These are phyloP conservation scores for Magallana ariakensis DNA, from an alignment of 1,140 invertebrate genomes.

Conservation along the genomic window DNA sequence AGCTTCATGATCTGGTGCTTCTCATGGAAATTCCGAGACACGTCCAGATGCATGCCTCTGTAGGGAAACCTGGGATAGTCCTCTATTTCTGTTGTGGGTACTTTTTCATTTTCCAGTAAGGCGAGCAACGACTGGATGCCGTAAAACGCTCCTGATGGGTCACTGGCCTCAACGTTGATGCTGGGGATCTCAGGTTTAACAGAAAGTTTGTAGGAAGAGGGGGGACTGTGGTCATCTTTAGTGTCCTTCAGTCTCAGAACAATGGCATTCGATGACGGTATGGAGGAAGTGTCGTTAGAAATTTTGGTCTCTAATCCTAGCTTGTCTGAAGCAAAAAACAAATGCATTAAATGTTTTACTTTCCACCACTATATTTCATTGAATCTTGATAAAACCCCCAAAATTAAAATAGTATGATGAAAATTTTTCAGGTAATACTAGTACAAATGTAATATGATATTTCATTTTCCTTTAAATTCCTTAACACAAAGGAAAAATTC, in stretches of 20 bases:
- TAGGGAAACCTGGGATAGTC: constrained; percentile 69
- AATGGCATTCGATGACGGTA: not conserved
- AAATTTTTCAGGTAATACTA: no score
- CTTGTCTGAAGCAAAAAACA: not conserved
- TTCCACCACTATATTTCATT: not conserved
- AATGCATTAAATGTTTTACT: not conserved
- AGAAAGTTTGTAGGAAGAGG: constrained; percentile 59
- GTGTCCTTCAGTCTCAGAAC: not conserved
- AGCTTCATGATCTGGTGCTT: constrained; percentile 69
- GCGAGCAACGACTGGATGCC: constrained; percentile 66
- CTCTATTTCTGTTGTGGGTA: constrained; percentile 51
- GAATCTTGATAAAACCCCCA: no score
- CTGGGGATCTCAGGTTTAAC: constrained; percentile 27
- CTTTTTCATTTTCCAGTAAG: constrained; percentile 46
- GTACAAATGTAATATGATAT: no score
- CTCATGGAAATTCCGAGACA: constrained; percentile 72
- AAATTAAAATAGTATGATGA: no score
- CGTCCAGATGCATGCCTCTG: constrained; percentile 75
- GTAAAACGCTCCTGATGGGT: constrained; percentile 65
- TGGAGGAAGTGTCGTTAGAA: not conserved
- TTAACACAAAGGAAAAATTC: no score
- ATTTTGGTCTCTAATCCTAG: not conserved
- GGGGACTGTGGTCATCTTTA: not conserved
- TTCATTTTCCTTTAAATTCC: no score
- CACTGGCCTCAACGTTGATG: constrained; percentile 51